These are phyloP conservation scores for Mallotus villosus DNA, from an alignment of 2,797 vertebrate species.

Conservation along the genomic window DNA sequence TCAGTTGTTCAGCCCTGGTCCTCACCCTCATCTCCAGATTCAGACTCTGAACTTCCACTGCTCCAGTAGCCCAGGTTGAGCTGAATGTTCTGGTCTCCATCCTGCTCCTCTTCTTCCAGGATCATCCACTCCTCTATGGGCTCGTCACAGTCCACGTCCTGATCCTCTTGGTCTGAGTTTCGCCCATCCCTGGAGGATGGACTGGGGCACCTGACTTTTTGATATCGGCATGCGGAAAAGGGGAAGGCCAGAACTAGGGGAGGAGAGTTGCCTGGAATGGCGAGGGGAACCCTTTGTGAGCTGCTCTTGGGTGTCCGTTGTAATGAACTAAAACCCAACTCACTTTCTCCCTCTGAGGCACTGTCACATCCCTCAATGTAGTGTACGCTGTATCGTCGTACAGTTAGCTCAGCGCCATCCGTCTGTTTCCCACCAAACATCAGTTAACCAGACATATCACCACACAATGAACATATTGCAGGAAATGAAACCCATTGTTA, in stretches of 20 bases:
- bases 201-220: constrained; percentile 1
- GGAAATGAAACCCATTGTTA: too few relatives aligned
- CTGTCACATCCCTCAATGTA: constrained; percentile 1
- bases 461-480: background rate
- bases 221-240: constrained; percentile 14
- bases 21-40: constrained; percentile 52
- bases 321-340: constrained; percentile 8
- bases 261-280: constrained; percentile 45
- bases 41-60: constrained; percentile 51
- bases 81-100: constrained; percentile 80
- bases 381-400: constrained; percentile 25
- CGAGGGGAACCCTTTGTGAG: background rate
- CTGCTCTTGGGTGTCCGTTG: constrained; percentile 4
- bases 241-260: constrained; percentile 55
- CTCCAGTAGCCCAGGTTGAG: constrained; percentile 78
- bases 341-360: constrained; percentile 41
- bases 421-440: background rate
- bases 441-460: constrained; percentile 27
- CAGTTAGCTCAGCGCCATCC: background rate
- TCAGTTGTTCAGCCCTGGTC: background rate
- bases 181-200: constrained; percentile 7
- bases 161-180: constrained; percentile 21
- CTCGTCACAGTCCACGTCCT: constrained; percentile 49
- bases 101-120: constrained; percentile 72
- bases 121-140: constrained; percentile 90